phyloP scores from a whole-genome alignment of 1,140 invertebrate species.

The Diorhabda carinulata region DNA sequence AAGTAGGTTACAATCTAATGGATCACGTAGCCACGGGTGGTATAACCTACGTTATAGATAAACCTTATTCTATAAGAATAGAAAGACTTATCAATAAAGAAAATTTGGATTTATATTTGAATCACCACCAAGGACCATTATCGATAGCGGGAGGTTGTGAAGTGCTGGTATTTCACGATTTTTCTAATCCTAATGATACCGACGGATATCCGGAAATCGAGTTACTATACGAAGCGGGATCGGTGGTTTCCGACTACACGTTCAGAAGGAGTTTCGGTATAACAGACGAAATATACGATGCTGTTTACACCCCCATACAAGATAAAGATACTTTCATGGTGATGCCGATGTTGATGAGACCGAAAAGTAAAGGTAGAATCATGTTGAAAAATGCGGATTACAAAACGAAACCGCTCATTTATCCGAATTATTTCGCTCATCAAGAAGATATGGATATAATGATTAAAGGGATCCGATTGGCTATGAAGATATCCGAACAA shows the following conservation, averaged over 20 bases:
- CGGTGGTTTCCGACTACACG: constrained; percentile 46
- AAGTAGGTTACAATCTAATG: constrained; percentile 75
- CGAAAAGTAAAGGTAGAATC: constrained; percentile 67
- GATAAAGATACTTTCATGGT: constrained; percentile 42
- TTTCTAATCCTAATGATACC: constrained; percentile 53
- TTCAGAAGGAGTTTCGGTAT: constrained; percentile 46
- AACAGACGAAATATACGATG: constrained; percentile 45
- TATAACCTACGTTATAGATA: constrained; percentile 61
- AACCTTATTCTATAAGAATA: constrained; percentile 44
- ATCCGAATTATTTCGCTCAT: constrained; percentile 73
- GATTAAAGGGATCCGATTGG: constrained; percentile 43
- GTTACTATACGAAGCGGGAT: constrained; percentile 60
- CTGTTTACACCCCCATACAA: constrained; percentile 44
- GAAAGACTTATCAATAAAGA: constrained; percentile 33
- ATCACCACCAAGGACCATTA: constrained; percentile 62
- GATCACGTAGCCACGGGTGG: constrained; percentile 72
- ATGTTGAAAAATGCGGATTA: constrained; percentile 65
- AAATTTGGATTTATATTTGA: constrained; percentile 51
- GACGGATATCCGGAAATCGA: constrained; percentile 73
- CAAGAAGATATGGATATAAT: constrained; percentile 47
- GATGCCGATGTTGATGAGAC: constrained; percentile 63
- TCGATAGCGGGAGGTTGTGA: constrained; percentile 78
- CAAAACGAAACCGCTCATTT: constrained; percentile 71
- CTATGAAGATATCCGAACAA: constrained; percentile 42
- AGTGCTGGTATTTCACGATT: constrained; percentile 45